Evolutionary conservation across 1,140 invertebrate species (phyloP).

Genomic region (Thaumatotibia leucotreta): DNA sequence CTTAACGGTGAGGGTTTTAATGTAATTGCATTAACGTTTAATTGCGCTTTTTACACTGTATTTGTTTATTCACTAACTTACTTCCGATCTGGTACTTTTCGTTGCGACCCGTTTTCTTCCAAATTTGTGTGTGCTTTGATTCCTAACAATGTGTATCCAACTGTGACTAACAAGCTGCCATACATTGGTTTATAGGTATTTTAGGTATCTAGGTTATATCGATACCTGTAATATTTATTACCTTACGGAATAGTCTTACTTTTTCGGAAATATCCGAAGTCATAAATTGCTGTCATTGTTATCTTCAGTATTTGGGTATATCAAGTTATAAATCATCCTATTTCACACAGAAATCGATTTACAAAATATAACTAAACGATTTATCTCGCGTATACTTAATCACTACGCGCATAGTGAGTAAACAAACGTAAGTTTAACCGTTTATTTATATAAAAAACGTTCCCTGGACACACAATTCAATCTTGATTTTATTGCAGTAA

Average conservation of each 20-base stretch:
- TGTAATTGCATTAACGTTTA: neutral
- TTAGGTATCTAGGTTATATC: neutral
- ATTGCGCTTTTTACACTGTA: neutral
- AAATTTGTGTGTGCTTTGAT: neutral
- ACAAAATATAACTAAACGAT: too few species aligned
- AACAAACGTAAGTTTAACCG: too few species aligned
- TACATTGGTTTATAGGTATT: neutral
- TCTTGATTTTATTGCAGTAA: too few species aligned
- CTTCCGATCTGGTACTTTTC: neutral
- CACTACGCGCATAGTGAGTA: too few species aligned
- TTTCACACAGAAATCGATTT: too few species aligned
- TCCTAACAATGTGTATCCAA: neutral
- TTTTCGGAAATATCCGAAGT: too few species aligned
- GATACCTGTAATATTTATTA: neutral
- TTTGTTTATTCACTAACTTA: neutral
- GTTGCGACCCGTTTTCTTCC: neutral
- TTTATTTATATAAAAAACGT: too few species aligned
- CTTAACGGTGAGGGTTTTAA: neutral
- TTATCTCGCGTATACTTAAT: too few species aligned
- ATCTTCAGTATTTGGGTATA: too few species aligned
- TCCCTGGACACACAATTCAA: too few species aligned
- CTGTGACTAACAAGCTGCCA: constrained; percentile 2
- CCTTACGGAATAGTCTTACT: neutral
- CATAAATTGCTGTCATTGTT: too few species aligned
- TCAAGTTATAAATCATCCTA: too few species aligned